phyloP scores from a whole-genome alignment of 2,113 vertebrate genomes.

The Oryzias curvinotus region DNA sequence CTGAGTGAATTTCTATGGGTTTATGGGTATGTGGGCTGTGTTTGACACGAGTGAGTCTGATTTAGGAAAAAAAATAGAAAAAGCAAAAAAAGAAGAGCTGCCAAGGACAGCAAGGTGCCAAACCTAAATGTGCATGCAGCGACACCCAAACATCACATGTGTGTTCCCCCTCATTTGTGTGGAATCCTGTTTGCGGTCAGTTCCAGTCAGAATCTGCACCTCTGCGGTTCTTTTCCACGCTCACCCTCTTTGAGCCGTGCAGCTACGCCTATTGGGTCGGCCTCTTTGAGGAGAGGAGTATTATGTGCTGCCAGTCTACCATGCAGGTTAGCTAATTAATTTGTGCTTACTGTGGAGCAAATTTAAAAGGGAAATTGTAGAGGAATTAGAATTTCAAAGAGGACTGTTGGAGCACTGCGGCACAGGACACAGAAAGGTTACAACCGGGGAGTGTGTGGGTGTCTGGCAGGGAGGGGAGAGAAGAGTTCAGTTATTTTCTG shows the following conservation, averaged over 20 bases:
- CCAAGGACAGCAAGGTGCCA: conserved; percentile 37
- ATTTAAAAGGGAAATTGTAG: conserved; percentile 55
- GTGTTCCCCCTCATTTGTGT: background rate
- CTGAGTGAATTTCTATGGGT: conserved; percentile 40
- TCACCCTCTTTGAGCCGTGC: too few species aligned
- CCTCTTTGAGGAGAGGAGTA: conserved; percentile 28
- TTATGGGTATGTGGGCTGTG: conserved; percentile 55
- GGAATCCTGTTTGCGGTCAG: conserved; percentile 10
- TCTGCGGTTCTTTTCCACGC: conserved; percentile 19
- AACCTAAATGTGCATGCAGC: conserved; percentile 3
- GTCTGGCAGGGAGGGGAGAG: conserved; percentile 6
- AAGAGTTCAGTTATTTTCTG: conserved; percentile 4
- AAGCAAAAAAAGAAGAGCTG: conserved; percentile 29
- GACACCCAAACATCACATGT: background rate
- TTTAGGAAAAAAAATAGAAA: conserved; percentile 51
- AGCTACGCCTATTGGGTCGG: background rate
- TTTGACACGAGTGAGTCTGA: conserved; percentile 62
- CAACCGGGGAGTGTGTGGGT: conserved; percentile 24
- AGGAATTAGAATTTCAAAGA: conserved; percentile 58
- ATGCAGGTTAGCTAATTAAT: conserved; percentile 68
- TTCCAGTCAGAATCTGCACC: conserved; percentile 21
- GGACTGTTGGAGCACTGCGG: conserved; percentile 7
- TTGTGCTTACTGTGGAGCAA: conserved; percentile 57
- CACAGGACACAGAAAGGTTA: conserved; percentile 41
- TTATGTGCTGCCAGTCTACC: conserved; percentile 54